Conservation (phyloP, 2,113 vertebrate species). For the Sinocyclocheilus anophthalmus region DNA sequence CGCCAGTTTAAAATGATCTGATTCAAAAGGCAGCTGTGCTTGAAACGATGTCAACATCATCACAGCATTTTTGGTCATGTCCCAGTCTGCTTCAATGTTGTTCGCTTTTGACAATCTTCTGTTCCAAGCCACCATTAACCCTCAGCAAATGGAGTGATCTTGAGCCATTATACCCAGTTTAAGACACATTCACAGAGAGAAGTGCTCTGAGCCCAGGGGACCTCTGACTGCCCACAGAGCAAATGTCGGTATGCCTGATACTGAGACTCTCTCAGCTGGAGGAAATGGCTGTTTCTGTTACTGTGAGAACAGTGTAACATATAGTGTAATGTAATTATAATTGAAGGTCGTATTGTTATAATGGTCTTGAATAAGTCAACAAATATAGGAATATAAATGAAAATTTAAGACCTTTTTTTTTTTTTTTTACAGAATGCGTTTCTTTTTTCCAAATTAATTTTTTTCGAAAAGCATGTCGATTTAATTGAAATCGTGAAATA, state of each 20-base stretch:
- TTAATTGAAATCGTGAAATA: not conserved
- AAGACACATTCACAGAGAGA: constrained; percentile 17
- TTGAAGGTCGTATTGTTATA: not conserved
- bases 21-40: constrained; percentile 23
- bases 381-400: not conserved
- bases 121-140: constrained; percentile 57
- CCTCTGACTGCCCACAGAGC: not conserved
- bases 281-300: not conserved
- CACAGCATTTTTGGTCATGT: constrained; percentile 40
- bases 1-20: not conserved
- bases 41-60: constrained; percentile 43
- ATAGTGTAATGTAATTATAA: not conserved
- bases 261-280: not conserved
- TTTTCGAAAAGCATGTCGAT: not conserved
- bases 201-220: not conserved
- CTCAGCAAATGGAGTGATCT: constrained; percentile 24
- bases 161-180: constrained; percentile 40
- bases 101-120: constrained; percentile 63
- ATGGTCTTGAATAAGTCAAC: not conserved
- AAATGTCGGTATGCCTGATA: not conserved
- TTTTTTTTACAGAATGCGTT: not conserved
- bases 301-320: not conserved
- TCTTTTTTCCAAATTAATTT: not conserved
- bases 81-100: constrained; percentile 54
- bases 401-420: no score